Percentiles rank a stretch among this genome's conserved stretches.
Evolutionary conservation across 2,888 invertebrate species (phyloP).

Genomic region (Alcis repandata): DNA sequence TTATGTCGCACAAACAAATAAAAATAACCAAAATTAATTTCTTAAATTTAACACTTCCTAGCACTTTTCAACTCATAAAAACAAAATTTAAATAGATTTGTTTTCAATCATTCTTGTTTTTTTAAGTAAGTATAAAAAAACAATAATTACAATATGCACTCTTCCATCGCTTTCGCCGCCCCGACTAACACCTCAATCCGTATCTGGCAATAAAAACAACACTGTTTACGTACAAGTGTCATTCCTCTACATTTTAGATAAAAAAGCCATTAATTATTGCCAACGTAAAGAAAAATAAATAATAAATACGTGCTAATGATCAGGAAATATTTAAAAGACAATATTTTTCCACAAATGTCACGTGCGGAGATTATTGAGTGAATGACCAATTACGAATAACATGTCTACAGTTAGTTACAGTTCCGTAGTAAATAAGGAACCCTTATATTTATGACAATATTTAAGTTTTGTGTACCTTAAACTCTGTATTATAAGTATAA

Average conservation of each 20-base stretch:
- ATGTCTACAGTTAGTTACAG: no score
- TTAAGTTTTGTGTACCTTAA: no score
- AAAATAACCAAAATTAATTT: no score
- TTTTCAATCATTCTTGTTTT: no score
- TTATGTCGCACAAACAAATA: no score
- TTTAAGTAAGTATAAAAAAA: background rate
- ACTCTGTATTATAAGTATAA: no score
- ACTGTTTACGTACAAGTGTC: conserved; percentile 5
- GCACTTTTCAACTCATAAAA: no score
- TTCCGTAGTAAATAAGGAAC: no score
- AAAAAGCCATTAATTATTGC: conserved; percentile 20
- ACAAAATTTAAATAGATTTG: no score
- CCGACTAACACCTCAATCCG: conserved; percentile 7
- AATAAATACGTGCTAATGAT: conserved; percentile 15
- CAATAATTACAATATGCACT: conserved; percentile 30
- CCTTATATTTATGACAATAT: no score
- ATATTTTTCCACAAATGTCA: conserved; percentile 1
- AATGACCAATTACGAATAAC: background rate
- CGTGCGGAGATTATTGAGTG: background rate
- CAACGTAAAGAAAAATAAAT: conserved; percentile 12
- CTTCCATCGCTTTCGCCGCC: conserved; percentile 32
- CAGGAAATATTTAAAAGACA: conserved; percentile 8
- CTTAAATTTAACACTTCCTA: no score
- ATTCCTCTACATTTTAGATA: conserved; percentile 25
- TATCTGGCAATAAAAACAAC: conserved; percentile 1